Evolutionary conservation across 1,140 invertebrate genomes (phyloP), one percentile per base, ranked within the genome.

Genomic region (Lineus longissimus): DNA sequence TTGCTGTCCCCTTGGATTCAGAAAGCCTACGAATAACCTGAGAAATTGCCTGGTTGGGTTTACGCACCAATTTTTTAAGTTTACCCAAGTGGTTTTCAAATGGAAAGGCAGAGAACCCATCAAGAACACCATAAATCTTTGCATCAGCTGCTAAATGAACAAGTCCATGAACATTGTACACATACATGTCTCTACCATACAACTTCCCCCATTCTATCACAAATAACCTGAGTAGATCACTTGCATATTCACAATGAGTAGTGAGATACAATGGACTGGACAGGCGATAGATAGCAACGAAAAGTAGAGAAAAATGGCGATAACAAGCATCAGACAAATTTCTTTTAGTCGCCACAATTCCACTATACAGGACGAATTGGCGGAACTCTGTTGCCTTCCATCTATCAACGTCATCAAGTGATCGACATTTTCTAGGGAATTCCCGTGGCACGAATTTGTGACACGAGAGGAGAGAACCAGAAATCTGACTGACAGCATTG

Each of bases 41-140:
- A 29, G 67, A 13, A 36, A 76, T 51, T n/a, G 72, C 69, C 41
- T 51, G 59, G 47, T 71, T 67, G 58, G 63, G 51, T 57, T 65
- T 71, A 33, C 68, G 66, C 11, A 76, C 54, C 13, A 70, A 54
- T 55, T 64, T 70, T 73, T 84, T 84, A n/a, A 84, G 64, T 56
- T 70, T 59, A 47, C 72, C 58, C 47, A 84, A 64, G 62, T 73
- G 76, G 69, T 79, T 83, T 75, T 85, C 83, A 77, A 83, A 84
- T 23, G 68, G 63, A 70, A 84, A 85, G 19, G 79, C 71, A 51
- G 74, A 78, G 59, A 73, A 75, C 27, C 67, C 70, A 64, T 84
- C 79, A 29, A 84, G 63, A 29, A 68, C 27, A 2, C 81, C 82
- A 75, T 76, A 78, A 11, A 65, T 65, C 68, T 64, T 63, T 17